These are phyloP conservation scores for Hirundichthys speculiger DNA, from an alignment of 2,113 vertebrate genomes.

Conservation along the genomic window DNA sequence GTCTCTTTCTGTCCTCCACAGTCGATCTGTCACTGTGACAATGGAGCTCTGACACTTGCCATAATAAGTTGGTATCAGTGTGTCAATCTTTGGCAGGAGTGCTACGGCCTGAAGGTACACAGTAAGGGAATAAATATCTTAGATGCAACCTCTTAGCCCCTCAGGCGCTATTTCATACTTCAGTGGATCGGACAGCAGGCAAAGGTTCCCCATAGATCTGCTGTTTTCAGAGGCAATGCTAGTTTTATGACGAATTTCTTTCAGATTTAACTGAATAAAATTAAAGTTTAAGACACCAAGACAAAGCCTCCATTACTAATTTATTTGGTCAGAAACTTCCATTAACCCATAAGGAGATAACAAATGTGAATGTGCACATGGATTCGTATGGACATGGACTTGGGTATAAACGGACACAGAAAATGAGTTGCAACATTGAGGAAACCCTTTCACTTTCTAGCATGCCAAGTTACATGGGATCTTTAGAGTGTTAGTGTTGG, in stretches of 20 bases:
- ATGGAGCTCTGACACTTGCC: conserved; percentile 45
- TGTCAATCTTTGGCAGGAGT: conserved; percentile 61
- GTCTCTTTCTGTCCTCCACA: neutral
- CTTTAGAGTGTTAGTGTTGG: no score
- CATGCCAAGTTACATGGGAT: neutral
- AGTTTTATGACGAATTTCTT: neutral
- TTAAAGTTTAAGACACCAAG: neutral
- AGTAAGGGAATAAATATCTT: conserved; percentile 53
- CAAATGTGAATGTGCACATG: no score
- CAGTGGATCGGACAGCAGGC: conserved; percentile 28
- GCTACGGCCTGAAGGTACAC: conserved; percentile 36
- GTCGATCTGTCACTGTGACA: conserved; percentile 37
- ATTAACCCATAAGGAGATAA: no score
- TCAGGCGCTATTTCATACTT: conserved; percentile 44
- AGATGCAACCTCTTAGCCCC: conserved; percentile 58
- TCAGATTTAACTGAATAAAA: neutral
- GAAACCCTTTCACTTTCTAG: neutral
- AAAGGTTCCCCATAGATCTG: conserved; percentile 21
- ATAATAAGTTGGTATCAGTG: conserved; percentile 49
- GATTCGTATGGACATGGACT: no score
- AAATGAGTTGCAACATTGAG: neutral
- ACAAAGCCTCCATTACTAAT: neutral
- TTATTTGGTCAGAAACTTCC: no score
- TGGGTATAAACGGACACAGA: neutral
- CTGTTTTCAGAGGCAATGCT: conserved; percentile 20